Evolutionary conservation across 2,113 vertebrate species (phyloP), one percentile per base, ranked within the genome.

Genomic region (Hyaena hyaena): DNA sequence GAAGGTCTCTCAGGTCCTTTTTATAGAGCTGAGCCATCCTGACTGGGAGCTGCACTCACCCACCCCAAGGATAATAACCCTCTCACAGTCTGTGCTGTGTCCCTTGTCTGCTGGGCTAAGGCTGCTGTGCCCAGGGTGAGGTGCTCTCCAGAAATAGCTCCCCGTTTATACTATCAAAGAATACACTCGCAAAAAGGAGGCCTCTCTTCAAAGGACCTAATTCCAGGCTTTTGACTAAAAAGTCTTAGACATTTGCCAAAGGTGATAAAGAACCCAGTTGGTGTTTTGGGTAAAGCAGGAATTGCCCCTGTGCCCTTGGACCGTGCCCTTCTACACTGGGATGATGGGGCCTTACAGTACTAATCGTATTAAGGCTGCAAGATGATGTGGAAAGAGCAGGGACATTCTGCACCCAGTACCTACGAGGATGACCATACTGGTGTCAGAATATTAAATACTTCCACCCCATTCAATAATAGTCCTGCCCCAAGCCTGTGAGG

Each of bases 51-150:
- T 10, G 16, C 2, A 1, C 23, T 39, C 0, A 31, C 5, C 33
- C 45, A 24, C 3, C 19, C 35, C 0, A 9, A 11, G 21, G 23
- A 48, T 6, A 1, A 4, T 48, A 2, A 10, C 17, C 69, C 1
- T 3, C 16, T 35, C 10, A 1, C 4, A 2, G 26, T 55, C 93
- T 65, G 10, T 66, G 3, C 45, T n/a, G 31, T 28, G 33, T 8
- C 26, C 8, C 0, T 26, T 24, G 26, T 58, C 66, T 65, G 23
- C 73, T 43, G 14, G 79, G 12, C 16, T 50, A 15, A 8, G 4
- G 10, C 23, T 35, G 69, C 11, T 17, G 7, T 53, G 35, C 28
- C 28, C 2, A 7, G 28, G 50, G 12, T 17, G 4, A 23, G 9
- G 10, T 39, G 63, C 61, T 16, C 0, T 21, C 33, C 55, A 39